Evolutionary conservation across 2,797 vertebrate species (phyloP), one percentile per base, ranked within the genome.

Genomic region (Anguilla pacifica): DNA sequence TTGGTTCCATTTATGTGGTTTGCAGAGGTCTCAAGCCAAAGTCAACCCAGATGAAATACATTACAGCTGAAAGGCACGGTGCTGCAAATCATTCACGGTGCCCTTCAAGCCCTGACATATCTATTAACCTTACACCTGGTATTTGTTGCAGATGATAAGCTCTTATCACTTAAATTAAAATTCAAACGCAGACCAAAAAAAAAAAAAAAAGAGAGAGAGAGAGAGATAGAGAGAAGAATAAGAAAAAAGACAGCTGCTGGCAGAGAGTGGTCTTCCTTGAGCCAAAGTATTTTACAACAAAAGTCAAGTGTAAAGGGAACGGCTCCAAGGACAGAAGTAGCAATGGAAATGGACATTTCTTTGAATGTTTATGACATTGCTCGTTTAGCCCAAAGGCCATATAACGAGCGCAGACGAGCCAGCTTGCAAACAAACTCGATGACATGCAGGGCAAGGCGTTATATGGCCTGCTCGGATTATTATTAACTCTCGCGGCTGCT

Each of bases 81-180:
- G 51, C 43, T 11, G 43, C 79, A 49, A 82, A 51, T 82, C 79
- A 82, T 51, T 49, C 79, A 82, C 79, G 19, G 43, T 82, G 79
- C 43, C 79, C 79, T 82, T 82, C 79, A 82, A 49, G 79, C 28
- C 43, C 19, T 82, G 79, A 82, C 79, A 82, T 51, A 49, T 82
- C 79, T 82, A 82, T 82, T 82, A 82, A 82, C 79, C 46, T 82
- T 51, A 49, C 79, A 82, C 79, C 79, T 82, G 79, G 19, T 82
- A 82, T 82, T 43, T 82, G 79, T 82, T 91, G 91, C 91, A 86
- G 86, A 89, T 89, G 83, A 92, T 91, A 92, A 95, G 95, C 92
- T 91, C 92, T 93, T 93, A 91, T 90, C 90, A 91, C 88, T 83
- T 72, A 86, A 86, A 25, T 86, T 79, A 91, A 86, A 92, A 92